These are phyloP conservation scores for Myrmecobius fasciatus DNA, from an alignment of 2,113 vertebrate genomes.

Conservation along the genomic window DNA sequence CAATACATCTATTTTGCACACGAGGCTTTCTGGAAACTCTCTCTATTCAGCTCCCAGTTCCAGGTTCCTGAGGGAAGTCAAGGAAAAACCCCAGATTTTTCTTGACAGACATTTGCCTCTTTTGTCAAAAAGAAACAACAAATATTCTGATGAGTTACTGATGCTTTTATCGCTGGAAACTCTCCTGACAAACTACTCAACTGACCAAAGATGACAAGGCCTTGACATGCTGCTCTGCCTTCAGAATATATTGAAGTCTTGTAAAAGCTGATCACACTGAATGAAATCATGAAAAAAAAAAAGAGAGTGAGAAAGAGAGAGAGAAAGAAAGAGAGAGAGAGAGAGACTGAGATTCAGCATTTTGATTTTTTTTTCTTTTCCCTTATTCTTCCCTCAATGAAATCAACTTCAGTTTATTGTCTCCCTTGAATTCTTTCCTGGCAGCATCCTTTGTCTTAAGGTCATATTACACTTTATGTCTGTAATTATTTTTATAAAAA, in stretches of 20 bases:
- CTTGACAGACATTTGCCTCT: constrained; percentile 75
- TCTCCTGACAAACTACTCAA: constrained; percentile 80
- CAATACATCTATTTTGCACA: constrained; percentile 59
- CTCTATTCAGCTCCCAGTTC: background rate
- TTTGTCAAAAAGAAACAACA: constrained; percentile 78
- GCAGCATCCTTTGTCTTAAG: constrained; percentile 52
- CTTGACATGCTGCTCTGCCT: constrained; percentile 73
- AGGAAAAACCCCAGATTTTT: constrained; percentile 71
- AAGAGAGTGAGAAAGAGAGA: background rate
- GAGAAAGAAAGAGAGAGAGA: background rate
- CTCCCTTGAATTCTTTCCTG: constrained; percentile 31
- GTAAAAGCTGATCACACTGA: constrained; percentile 59
- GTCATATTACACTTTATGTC: constrained; percentile 57
- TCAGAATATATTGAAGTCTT: constrained; percentile 70
- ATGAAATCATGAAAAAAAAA: constrained; percentile 21
- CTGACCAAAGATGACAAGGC: constrained; percentile 81
- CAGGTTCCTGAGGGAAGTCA: constrained; percentile 57
- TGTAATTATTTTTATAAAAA: constrained; percentile 69
- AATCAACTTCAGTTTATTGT: constrained; percentile 54
- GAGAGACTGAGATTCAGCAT: background rate
- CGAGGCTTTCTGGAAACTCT: constrained; percentile 55
- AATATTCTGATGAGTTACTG: constrained; percentile 81
- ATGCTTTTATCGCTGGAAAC: constrained; percentile 79
- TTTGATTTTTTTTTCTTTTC: background rate
- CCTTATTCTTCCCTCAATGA: constrained; percentile 27